phyloP scores from a whole-genome alignment of 2,113 vertebrate species.

The Macroglossus sobrinus region DNA sequence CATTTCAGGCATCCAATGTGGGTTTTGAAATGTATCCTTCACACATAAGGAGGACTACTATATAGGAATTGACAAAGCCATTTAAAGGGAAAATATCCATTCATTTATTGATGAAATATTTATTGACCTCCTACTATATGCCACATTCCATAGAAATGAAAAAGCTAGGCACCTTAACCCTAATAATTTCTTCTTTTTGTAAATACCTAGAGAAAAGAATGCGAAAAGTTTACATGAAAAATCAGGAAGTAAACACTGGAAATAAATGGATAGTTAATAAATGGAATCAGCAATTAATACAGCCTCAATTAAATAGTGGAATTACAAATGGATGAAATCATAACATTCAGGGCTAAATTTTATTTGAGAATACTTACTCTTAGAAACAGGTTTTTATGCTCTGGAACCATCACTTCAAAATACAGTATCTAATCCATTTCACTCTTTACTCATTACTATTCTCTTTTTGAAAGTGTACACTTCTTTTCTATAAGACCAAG shows the following conservation, averaged over 20 bases:
- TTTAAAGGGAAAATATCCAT: neutral
- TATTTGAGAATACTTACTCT: neutral
- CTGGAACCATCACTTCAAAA: neutral
- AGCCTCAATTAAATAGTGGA: constrained; percentile 7
- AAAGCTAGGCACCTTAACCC: neutral
- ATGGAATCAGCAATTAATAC: neutral
- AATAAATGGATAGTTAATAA: constrained; percentile 4
- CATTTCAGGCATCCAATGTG: neutral
- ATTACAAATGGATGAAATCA: neutral
- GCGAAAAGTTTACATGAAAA: constrained; percentile 3
- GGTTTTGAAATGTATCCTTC: neutral
- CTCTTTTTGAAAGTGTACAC: neutral
- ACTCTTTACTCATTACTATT: neutral
- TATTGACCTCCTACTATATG: neutral
- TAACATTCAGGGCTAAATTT: neutral
- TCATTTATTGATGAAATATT: neutral
- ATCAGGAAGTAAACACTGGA: neutral
- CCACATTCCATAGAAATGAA: neutral
- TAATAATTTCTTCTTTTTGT: neutral
- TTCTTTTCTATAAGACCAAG: neutral
- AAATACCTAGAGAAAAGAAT: neutral
- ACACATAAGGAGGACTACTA: neutral
- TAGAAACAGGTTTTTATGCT: neutral
- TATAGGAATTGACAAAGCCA: constrained; percentile 6
- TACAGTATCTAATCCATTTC: neutral